Percentiles rank a stretch among this genome's conserved stretches.
These are phyloP conservation scores for Palythoa heliodiscus DNA, from an alignment of 92 coral and sea anemone genomes.

Conservation along the genomic window DNA sequence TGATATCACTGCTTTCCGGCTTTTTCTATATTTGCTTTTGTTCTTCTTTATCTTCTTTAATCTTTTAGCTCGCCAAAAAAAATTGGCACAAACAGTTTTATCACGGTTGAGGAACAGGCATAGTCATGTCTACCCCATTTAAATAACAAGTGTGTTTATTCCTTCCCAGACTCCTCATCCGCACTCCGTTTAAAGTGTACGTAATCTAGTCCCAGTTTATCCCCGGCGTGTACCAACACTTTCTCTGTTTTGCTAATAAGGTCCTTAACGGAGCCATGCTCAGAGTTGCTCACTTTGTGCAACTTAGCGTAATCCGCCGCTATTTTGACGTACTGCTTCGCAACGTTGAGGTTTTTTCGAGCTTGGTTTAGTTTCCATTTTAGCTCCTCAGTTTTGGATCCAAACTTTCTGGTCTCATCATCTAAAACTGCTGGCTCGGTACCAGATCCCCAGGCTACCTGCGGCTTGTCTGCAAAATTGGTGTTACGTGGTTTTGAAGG, in stretches of 20 bases:
- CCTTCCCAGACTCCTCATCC: not conserved
- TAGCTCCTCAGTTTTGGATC: conserved; percentile 64
- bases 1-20: too few species aligned
- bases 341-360: conserved; percentile 75
- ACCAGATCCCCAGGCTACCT: conserved; percentile 50
- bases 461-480: conserved; percentile 50
- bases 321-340: conserved; percentile 78
- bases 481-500: conserved; percentile 44
- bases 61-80: too few species aligned
- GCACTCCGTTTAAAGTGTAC: conserved; percentile 75
- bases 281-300: conserved; percentile 51
- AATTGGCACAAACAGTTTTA: too few species aligned
- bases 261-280: conserved; percentile 65
- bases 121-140: not conserved
- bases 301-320: conserved; percentile 68
- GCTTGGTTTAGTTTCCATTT: conserved; percentile 93
- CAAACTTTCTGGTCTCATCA: conserved; percentile 65
- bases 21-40: too few species aligned
- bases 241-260: conserved; percentile 82
- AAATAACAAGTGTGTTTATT: not conserved
- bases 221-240: conserved; percentile 86
- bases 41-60: too few species aligned
- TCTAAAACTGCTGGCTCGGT: conserved; percentile 33
- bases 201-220: conserved; percentile 90
- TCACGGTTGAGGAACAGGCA: too few species aligned